Percentiles rank a stretch among this genome's conserved stretches.
Evolutionary conservation across 1,140 invertebrate species (phyloP).

Genomic region (Halictus rubicundus): DNA sequence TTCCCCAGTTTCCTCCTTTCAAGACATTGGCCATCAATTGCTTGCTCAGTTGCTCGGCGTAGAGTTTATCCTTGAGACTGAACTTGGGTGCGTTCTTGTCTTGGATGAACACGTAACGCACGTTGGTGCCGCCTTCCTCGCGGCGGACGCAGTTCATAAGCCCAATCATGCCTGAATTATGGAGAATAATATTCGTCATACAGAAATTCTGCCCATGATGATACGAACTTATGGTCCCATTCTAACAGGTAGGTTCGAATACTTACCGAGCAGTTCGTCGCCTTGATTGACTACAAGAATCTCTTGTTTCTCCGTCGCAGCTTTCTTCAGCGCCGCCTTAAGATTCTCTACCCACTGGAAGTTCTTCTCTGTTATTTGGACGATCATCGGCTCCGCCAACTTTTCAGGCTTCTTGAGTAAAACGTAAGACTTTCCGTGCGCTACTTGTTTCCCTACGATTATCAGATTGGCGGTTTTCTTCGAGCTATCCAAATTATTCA

Average conservation of each 20-base stretch:
- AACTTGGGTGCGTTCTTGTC: constrained; percentile 84
- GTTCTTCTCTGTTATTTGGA: constrained; percentile 85
- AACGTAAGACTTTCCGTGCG: constrained; percentile 82
- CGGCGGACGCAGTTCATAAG: constrained; percentile 93
- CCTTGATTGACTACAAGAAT: constrained; percentile 87
- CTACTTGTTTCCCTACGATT: constrained; percentile 80
- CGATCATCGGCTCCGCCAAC: constrained; percentile 78
- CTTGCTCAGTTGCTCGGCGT: constrained; percentile 84
- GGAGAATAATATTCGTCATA: neutral
- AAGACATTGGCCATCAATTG: constrained; percentile 93
- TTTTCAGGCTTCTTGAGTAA: constrained; percentile 81
- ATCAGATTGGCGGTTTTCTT: constrained; percentile 78
- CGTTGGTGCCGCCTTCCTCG: constrained; percentile 89
- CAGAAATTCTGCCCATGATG: neutral
- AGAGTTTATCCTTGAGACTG: constrained; percentile 81
- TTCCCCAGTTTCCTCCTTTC: constrained; percentile 90
- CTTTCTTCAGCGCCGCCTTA: constrained; percentile 85
- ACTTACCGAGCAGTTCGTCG: constrained; percentile 81
- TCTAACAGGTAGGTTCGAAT: too few relatives aligned
- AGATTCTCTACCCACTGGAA: constrained; percentile 91
- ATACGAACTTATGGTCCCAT: too few relatives aligned
- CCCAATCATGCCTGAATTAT: constrained; percentile 88
- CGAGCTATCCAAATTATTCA: constrained; percentile 71
- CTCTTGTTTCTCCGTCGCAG: constrained; percentile 82
- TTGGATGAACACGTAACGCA: constrained; percentile 87